A percentile compares a stretch with the other conserved stretches of the same genome.
Evolutionary conservation across 2,113 vertebrate species (phyloP).

Genomic region (Origma solitaria): DNA sequence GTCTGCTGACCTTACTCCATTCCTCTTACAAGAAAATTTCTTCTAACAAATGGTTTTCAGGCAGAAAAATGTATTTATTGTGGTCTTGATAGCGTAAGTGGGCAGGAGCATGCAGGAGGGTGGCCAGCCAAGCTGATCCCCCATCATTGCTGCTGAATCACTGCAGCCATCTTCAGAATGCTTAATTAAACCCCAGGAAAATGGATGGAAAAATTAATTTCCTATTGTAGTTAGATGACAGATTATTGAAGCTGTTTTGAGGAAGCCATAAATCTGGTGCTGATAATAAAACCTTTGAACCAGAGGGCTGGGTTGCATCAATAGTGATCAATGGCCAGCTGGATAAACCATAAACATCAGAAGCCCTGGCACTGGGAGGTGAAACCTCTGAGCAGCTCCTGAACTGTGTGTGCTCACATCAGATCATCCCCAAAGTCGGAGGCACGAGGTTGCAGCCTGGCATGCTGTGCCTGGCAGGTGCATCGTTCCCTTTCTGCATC

Average conservation of each 20-base stretch:
- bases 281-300: neutral
- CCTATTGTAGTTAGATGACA: neutral
- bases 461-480: neutral
- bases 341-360: neutral
- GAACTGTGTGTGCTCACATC: neutral
- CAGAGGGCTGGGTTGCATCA: neutral
- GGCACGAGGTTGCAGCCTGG: rapidly evolving
- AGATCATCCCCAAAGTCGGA: neutral
- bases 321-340: neutral
- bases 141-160: neutral
- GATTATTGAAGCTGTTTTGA: neutral
- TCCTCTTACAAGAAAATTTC: neutral
- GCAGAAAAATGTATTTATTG: neutral
- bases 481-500: rapidly evolving
- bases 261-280: neutral
- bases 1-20: neutral
- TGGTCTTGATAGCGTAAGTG: neutral
- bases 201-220: neutral
- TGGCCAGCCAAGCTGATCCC: neutral
- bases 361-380: neutral
- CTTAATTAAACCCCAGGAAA: neutral
- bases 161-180: neutral
- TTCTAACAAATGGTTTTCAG: neutral
- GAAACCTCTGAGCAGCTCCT: neutral
- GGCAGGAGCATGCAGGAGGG: neutral